Base-by-base conservation (phyloP, 2,797 vertebrate species). In the Chelidonichthys spinosus region DNA sequence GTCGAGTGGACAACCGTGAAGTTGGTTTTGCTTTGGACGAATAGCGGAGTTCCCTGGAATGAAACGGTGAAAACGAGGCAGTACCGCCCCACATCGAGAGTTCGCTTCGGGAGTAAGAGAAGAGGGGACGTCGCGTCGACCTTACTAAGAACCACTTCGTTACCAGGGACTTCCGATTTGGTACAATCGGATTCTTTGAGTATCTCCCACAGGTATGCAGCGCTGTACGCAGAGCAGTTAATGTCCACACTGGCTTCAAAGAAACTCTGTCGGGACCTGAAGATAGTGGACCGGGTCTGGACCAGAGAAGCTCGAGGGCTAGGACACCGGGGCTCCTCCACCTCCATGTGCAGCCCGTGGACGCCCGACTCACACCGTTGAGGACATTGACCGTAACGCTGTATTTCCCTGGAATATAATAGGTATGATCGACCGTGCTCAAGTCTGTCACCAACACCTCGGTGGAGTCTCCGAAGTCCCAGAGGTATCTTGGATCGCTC, bases 241-340 rank as follows among this genome's bases (percentile, higher is more conserved):
- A 88, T 85, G 50, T 93, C 82, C 40, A 95, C 81, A 0, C 37
- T 86, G 33, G 92, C 95, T 90, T 96, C 95, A 63, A 96, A 95
- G 66, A 90, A 91, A 74, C 71, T 93, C 4, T 36, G 74, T 72
- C 85, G 85, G 4, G 94, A 92, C 75, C 81, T 93, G 11, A 88
- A 73, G 76, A 96, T 85, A 4, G 60, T 83, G 2, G 80, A 42
- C 15, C 85, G 80, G 4, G 69, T 79, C 79, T 92, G 92, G 25
- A 95, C 60, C 13, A 96, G 61, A 9, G 78, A 81, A 8, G 79
- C 81, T 4, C 60, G 65, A 47, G 94, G 95, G 14, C 53, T 73
- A 39, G 82, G 75, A 76, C 96, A 96, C 44, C 78, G 81, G 40
- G 92, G 84, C 56, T 89, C 80, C 50, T 81, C 82, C 56, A 94